Base-by-base conservation (phyloP, 1,140 invertebrate species). In the Heliconius congener region DNA sequence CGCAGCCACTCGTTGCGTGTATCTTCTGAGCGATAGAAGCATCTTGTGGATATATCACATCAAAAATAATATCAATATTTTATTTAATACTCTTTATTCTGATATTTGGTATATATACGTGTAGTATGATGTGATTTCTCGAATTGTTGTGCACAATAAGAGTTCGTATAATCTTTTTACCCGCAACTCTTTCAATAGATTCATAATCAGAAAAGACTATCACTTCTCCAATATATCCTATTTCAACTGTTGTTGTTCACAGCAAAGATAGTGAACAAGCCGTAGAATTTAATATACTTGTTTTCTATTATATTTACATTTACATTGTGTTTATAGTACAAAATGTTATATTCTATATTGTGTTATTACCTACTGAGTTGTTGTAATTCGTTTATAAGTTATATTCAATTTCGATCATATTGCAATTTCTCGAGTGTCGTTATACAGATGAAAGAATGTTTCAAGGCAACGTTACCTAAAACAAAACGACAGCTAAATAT, bases 11-110 rank as follows among this genome's bases (percentile, higher is more conserved):
- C 30, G 34, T 27, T 76, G 73, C 16, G 73, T 66, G 13, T 57
- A 50, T 57, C 19, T 73, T 76, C 74, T 42, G 46, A 71, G 39
- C 77, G 76, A 50, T 78, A 34, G 73, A 75, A 55, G n/a, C 78
- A 75, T 46, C 42, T 81, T 78, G 77, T 78, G 76, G 73, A 71
- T 81, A 76, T 70, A 34, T 74, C 55, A 71, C 37, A 70, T 81
- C 71, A 19, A n/a, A 11, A 5, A 71, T 13, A 71, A n/a, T 39
- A 37, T 72, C 71, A 72, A 71, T 73, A 81, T 81, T 81, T 78
- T 27, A 52, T 81, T 81, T 75, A 81, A 81, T 78, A 81, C 80
- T 81, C 80, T 81, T 81, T 60, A 81, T 81, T 81, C 71, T 81
- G 77, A 81, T 81, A 81, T 81, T 66, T 81, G 80, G 70, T 81